Conservation (phyloP, 2,113 vertebrate genomes). For the Australoheros scitulus region DNA sequence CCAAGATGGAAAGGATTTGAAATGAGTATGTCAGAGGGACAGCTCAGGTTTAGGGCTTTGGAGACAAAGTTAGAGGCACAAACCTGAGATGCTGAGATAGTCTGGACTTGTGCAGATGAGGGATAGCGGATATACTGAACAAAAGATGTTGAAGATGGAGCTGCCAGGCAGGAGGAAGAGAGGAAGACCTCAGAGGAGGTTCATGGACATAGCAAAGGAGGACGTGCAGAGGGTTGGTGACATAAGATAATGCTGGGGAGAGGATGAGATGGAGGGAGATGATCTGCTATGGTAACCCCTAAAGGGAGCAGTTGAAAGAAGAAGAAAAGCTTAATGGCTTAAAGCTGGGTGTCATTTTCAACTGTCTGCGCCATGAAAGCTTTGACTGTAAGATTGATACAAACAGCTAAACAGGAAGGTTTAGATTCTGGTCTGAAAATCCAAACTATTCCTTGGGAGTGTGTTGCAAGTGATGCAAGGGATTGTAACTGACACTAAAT, state of each 20-base stretch:
- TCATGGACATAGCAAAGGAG: not conserved
- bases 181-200: not conserved
- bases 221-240: not conserved
- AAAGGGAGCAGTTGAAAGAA: not conserved
- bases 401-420: conserved; percentile 56
- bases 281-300: not conserved
- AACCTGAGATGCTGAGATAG: not conserved
- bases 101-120: not conserved
- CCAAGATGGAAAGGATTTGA: not conserved
- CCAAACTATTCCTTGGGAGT: conserved; percentile 34
- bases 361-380: conserved; percentile 26
- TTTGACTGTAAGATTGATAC: conserved; percentile 51
- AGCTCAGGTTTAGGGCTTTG: no score
- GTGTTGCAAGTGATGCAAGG: conserved; percentile 36
- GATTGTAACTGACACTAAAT: conserved; percentile 34
- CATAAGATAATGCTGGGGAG: no score
- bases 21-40: not conserved
- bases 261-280: rapidly evolving
- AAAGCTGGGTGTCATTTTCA: conserved; percentile 55
- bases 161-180: no score
- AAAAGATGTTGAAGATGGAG: no score
- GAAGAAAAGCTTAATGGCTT: conserved; percentile 39
- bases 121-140: no score
- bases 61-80: not conserved
- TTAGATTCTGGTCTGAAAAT: conserved; percentile 44